Evolutionary conservation across 2,797 vertebrate species (phyloP).

Genomic region (Parambassis ranga): DNA sequence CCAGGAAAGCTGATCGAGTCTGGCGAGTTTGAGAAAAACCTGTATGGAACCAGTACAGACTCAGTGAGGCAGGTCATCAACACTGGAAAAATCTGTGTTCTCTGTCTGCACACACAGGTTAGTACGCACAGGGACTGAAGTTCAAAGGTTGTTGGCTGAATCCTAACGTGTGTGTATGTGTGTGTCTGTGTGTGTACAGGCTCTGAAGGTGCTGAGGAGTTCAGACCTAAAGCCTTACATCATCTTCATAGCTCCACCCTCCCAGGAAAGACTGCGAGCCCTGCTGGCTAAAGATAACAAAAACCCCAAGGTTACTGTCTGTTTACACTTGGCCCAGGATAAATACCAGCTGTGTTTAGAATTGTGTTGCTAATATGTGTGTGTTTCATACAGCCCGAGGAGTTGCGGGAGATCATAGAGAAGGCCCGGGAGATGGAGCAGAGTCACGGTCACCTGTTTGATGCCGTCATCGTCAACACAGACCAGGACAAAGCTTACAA

Average conservation of each 20-base stretch:
- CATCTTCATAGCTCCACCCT: constrained; percentile 96
- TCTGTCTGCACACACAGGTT: constrained; percentile 96
- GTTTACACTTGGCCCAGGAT: neutral
- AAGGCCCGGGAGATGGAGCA: constrained; percentile 98
- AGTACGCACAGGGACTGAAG: neutral
- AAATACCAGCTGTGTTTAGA: neutral
- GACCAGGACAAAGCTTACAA: constrained; percentile 93
- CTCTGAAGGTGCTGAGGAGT: constrained; percentile 91
- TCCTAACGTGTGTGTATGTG: neutral
- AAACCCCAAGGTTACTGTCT: constrained; percentile 89
- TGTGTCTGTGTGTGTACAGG: constrained; percentile 70
- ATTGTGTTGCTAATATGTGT: neutral
- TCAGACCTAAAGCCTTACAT: constrained; percentile 99
- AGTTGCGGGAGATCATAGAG: constrained; percentile 94
- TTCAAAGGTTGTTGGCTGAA: too few species aligned
- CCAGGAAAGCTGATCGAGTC: constrained; percentile 94
- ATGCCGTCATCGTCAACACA: constrained; percentile 92
- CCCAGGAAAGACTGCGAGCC: constrained; percentile 92
- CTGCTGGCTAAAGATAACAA: constrained; percentile 94
- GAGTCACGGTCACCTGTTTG: constrained; percentile 95
- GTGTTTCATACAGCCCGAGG: constrained; percentile 68
- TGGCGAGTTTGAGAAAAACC: constrained; percentile 96
- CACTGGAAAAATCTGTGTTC: constrained; percentile 94
- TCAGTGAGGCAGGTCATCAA: constrained; percentile 97
- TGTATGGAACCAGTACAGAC: constrained; percentile 94